phyloP scores from a whole-genome alignment of 2,113 vertebrate genomes.

The Ageneiosus marmoratus region DNA sequence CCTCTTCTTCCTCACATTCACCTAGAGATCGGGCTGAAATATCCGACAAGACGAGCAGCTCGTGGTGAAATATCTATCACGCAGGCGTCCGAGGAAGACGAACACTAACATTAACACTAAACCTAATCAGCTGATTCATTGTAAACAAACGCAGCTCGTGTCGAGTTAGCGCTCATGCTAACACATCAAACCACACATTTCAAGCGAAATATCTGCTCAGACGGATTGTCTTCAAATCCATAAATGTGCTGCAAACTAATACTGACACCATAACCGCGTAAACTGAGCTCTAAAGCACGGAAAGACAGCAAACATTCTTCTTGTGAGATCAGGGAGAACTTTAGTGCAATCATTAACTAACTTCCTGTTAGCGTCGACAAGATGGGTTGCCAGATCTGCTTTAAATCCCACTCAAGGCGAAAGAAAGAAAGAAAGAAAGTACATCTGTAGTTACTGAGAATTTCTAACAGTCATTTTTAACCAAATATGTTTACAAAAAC shows the following conservation, averaged over 20 bases:
- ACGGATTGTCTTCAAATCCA: rapidly evolving
- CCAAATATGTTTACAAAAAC: not conserved
- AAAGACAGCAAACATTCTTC: not conserved
- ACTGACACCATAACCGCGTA: not conserved
- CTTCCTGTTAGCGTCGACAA: constrained; percentile 45
- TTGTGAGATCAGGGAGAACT: not conserved
- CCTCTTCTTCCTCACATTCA: constrained; percentile 25
- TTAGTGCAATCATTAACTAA: not conserved
- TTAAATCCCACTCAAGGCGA: not conserved
- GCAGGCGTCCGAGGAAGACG: no score
- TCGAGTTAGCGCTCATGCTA: not conserved
- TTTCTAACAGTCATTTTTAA: no score
- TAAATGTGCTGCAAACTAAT: not conserved
- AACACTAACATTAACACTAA: not conserved
- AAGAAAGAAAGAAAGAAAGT: not conserved
- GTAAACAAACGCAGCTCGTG: constrained; percentile 26
- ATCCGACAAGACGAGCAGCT: not conserved
- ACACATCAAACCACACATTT: not conserved
- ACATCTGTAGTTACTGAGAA: not conserved
- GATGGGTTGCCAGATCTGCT: not conserved
- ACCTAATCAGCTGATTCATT: constrained; percentile 44
- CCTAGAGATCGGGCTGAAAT: no score
- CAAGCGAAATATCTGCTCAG: not conserved
- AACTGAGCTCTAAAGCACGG: not conserved
- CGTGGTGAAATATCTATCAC: not conserved